These are phyloP conservation scores for Luidia sarsii DNA, from an alignment of 53 echinoderm and acorn worm genomes.

Conservation along the genomic window DNA sequence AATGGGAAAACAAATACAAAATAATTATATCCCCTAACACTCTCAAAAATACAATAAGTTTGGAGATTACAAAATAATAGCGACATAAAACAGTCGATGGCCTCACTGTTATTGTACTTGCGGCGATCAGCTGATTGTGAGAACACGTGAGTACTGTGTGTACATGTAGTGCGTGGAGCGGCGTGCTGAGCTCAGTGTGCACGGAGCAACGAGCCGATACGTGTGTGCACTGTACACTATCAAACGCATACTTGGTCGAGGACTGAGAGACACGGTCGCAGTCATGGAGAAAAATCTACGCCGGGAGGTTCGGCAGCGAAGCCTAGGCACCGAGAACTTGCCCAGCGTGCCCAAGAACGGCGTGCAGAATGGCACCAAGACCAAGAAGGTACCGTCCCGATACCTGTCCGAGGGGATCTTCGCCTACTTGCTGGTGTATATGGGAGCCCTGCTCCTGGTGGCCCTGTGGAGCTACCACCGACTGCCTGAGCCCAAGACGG, in stretches of 20 bases:
- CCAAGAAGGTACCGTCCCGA: conserved; percentile 30
- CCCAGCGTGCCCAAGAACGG: background rate
- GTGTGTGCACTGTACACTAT: no score
- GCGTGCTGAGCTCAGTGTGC: no score
- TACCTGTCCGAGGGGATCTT: conserved; percentile 35
- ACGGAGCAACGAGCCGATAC: no score
- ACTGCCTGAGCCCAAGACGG: conserved; percentile 47
- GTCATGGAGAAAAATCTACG: conserved; percentile 11
- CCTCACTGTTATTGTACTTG: no score
- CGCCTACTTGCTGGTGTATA: conserved; percentile 24
- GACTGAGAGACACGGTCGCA: background rate
- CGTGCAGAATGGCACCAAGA: conserved; percentile 20
- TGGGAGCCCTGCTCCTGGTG: conserved; percentile 9
- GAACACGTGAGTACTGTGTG: no score
- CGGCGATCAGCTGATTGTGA: no score
- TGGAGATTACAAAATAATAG: no score
- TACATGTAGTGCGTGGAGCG: no score
- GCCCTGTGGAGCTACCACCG: conserved; percentile 52
- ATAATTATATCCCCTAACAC: no score
- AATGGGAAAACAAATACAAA: no score
- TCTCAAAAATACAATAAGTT: no score
- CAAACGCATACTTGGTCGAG: background rate
- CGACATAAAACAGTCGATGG: no score
- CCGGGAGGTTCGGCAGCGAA: conserved; percentile 31
- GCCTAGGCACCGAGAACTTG: conserved; percentile 28